Conservation (phyloP, 2,888 invertebrate genomes). For the Rotaria macrura region DNA sequence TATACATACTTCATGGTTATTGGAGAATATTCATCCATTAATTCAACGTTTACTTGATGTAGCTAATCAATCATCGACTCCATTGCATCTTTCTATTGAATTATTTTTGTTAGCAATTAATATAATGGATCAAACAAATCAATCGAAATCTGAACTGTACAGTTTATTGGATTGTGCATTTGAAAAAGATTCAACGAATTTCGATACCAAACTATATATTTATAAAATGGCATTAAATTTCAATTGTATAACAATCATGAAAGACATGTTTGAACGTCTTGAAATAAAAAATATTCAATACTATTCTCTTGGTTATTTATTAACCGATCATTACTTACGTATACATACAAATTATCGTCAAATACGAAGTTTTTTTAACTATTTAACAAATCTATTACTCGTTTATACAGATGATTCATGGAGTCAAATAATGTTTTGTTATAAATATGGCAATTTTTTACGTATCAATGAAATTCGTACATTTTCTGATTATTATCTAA, state of each 20-base stretch:
- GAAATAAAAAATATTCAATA: slow-evolving; percentile 86
- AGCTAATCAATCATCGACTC: not conserved
- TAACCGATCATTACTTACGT: slow-evolving; percentile 24
- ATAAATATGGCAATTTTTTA: slow-evolving; percentile 32
- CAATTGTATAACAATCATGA: slow-evolving; percentile 51
- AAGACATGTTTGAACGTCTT: slow-evolving; percentile 63
- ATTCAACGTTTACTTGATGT: not conserved
- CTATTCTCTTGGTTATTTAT: slow-evolving; percentile 69
- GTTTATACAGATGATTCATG: slow-evolving; percentile 19
- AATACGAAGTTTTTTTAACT: slow-evolving; percentile 16
- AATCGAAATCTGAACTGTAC: not conserved
- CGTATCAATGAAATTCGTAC: slow-evolving; percentile 24
- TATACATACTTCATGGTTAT: not conserved
- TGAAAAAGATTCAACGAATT: not conserved
- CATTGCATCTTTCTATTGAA: not conserved
- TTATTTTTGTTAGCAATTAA: not conserved
- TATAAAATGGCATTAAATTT: not conserved
- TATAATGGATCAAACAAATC: not conserved
- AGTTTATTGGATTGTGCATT: not conserved
- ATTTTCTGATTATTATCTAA: slow-evolving; percentile 16
- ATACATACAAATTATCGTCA: not conserved
- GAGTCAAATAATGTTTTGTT: slow-evolving; percentile 26
- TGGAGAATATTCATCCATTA: not conserved
- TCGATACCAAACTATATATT: not conserved
- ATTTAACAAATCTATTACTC: slow-evolving; percentile 4